These are phyloP conservation scores for Pedicia rivosa DNA, from an alignment of 2,888 invertebrate genomes.

Conservation along the genomic window DNA sequence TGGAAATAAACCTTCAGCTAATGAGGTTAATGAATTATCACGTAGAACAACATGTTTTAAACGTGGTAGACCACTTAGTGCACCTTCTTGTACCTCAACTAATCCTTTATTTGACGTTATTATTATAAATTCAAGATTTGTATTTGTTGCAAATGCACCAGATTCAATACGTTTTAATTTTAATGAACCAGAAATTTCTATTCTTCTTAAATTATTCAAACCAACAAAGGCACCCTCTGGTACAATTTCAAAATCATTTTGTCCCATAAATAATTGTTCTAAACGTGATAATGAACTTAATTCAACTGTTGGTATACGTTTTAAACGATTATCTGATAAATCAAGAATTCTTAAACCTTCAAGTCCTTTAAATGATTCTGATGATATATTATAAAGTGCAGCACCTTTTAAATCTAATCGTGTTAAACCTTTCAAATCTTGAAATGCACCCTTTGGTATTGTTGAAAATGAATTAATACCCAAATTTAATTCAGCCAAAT, in stretches of 20 bases:
- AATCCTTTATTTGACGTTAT: constrained; percentile 65
- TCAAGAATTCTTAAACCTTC: constrained; percentile 60
- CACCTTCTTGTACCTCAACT: constrained; percentile 54
- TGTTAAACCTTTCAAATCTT: constrained; percentile 55
- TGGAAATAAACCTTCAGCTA: constrained; percentile 64
- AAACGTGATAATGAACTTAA: constrained; percentile 52
- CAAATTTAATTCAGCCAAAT: constrained; percentile 68
- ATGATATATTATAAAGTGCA: constrained; percentile 61
- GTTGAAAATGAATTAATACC: constrained; percentile 67
- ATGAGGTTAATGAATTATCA: constrained; percentile 58
- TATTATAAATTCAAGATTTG: constrained; percentile 61
- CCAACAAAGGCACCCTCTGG: constrained; percentile 62
- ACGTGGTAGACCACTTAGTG: constrained; percentile 62
- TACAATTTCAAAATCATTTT: constrained; percentile 59
- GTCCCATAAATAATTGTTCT: constrained; percentile 67
- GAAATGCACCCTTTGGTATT: constrained; percentile 62
- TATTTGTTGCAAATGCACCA: constrained; percentile 63
- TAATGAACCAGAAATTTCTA: constrained; percentile 66
- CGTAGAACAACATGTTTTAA: constrained; percentile 57
- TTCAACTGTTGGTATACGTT: constrained; percentile 58
- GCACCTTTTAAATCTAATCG: constrained; percentile 68
- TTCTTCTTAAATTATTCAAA: constrained; percentile 53
- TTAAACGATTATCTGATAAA: constrained; percentile 63
- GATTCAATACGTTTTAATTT: constrained; percentile 55
- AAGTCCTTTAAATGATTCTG: constrained; percentile 58